These are phyloP conservation scores for Hydrotaea cyrtoneurina DNA, from an alignment of 2,888 invertebrate genomes.

Conservation along the genomic window DNA sequence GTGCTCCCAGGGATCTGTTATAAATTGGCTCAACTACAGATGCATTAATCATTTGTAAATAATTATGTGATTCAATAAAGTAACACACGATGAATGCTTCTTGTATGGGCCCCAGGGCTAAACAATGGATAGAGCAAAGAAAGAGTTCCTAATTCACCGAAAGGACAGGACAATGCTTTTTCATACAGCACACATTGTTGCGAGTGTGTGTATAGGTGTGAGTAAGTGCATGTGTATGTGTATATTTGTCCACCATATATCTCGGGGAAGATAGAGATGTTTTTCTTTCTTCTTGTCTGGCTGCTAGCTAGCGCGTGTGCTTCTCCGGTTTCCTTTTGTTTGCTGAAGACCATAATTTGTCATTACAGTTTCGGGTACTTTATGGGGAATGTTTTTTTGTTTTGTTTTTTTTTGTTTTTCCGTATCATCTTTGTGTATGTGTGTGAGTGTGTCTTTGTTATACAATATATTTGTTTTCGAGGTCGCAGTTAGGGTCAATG, in stretches of 20 bases:
- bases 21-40: slow-evolving; percentile 45
- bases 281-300: slow-evolving; percentile 5
- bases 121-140: background rate
- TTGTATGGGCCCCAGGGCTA: background rate
- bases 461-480: slow-evolving; percentile 23
- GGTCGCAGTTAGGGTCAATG: slow-evolving; percentile 17
- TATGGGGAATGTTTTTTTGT: background rate
- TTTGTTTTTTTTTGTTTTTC: background rate
- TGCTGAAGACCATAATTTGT: slow-evolving; percentile 47
- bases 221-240: too few species aligned
- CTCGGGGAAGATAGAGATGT: slow-evolving; percentile 33
- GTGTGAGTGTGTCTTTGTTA: background rate
- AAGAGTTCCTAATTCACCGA: slow-evolving; percentile 27
- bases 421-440: background rate
- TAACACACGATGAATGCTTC: background rate
- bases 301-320: background rate
- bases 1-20: background rate
- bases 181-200: background rate
- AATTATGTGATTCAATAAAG: slow-evolving; percentile 32
- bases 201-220: background rate
- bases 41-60: slow-evolving; percentile 57
- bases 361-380: slow-evolving; percentile 24
- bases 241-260: background rate
- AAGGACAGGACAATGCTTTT: slow-evolving; percentile 15
- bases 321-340: slow-evolving; percentile 30